Base-by-base conservation (phyloP, 53 echinoderm and acorn worm species). In the Paelopatides confundens region DNA sequence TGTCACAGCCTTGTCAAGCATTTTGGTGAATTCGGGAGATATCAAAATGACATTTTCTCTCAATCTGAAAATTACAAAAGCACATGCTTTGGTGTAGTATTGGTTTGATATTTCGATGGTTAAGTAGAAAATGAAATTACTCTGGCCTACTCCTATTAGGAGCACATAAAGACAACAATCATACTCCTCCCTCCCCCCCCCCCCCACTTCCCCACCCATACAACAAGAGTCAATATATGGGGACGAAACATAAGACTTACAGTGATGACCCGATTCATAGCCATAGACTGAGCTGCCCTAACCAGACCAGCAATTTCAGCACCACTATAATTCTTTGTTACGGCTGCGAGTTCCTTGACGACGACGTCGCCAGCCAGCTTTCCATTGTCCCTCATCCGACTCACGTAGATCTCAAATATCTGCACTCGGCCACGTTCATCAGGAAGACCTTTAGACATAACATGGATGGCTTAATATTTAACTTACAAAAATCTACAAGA, bases 291-390 rank as follows among this genome's bases (percentile, higher is more conserved):
- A 32, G 97, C 93, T 17, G 97, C 97, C 86, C 97, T 90, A 10
- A 97, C 97, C 43, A 97, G 71, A 5, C 97, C 97, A 54, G 93
- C 97, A 76, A 97, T 97, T 82, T 97, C 97, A 77, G 97, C 97
- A 38, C 97, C 97, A 81, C 97, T 97, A 89, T 91, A 97, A 69
- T 97, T 97, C 89, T 97, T 97, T 6, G 97, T 97, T 33, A 85
- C 21, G 11, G 90, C 31, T 33, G 97, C 95, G n/a, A 97, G 88
- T 31, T 97, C 95, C 6, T 84, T 47, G 1, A 91, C 66, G 40
- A 90, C 69, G 10, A 97, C 97, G 69, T 93, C 94, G 46, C 35
- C 40, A n/a, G 76, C 71, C 35, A 97, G 88, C 88, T 93, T 97
- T 37, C 86, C 86, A 54, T 93, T 97, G 17, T 95, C 87, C 39